Base-by-base conservation (phyloP, 2,797 vertebrate species). In the Petrocephalus schoutedeni region DNA sequence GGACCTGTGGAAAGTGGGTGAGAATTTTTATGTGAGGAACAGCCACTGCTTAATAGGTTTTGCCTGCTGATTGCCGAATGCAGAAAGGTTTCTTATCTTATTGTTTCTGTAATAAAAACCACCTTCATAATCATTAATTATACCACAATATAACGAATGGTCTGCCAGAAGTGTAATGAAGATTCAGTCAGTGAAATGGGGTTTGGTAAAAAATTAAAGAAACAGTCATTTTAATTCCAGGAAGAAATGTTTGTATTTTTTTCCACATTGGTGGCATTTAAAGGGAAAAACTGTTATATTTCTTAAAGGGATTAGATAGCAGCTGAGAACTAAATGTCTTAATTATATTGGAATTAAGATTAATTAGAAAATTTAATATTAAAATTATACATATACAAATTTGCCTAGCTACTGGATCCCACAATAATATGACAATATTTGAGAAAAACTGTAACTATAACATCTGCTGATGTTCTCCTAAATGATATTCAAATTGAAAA, bases 1-100 rank as follows among this genome's bases (percentile, higher is more conserved):
- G 88, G 77, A 87, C 88, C 88, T 84, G 88, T 89, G 88, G 88
- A 86, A 87, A 87, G 86, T 87, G 56, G 88, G 80, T 64, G 86
- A 84, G 85, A 58, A 86, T 89, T 87, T 86, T 87, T 87, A 89
- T 89, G 86, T 89, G 86, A 53, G 58, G 23, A 89, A 74, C 77
- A 86, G 87, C 49, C 49, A 87, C 86, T 61, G 87, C 77, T 89
- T 89, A 86, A 58, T 87, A 87, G 56, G 57, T 88, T 84, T 57
- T 67, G 86, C 45, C 54, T 89, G 87, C 87, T 89, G 88, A 89
- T 87, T 86, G 87, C 41, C 74, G 2, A 61, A 53, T 41, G 74
- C 28, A 87, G 51, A 87, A 67, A 36, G 57, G 58, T 8, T 57
- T 49, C 64, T 45, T n/a, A 71, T 51, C 80, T 53, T 74, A 23